Base-by-base conservation (phyloP, 2,888 invertebrate genomes). In the Clitarchus hookeri region DNA sequence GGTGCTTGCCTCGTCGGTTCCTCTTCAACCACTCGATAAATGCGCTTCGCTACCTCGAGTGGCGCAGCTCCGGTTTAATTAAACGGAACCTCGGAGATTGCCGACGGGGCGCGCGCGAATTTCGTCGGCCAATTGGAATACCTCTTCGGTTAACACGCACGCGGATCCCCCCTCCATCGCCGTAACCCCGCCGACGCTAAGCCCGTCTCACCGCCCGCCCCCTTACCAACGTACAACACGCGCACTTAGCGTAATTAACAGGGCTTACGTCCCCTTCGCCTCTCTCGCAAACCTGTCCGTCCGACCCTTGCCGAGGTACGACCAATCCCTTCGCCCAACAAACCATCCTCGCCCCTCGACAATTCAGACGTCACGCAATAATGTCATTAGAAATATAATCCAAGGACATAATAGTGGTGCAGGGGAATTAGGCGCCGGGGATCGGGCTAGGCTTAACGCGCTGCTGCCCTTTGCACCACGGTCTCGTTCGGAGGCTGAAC, bases 211-310 rank as follows among this genome's bases (percentile, higher is more conserved):
- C 65, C 65, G 0, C n/a, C 65, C n/a, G 53, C n/a, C 65, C 65
- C 65, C 65, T n/a, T 8, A 1, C 65, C 65, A 65, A 65, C 65
- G 16, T 48, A 48, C 48, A 65, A 6, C 65, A n/a, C n/a, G 65
- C 23, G 65, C 65, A 65, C 65, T 65, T 65, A 65, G 65, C 65
- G 65, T 65, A 65, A 65, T 65, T 65, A 65, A 65, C 65, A 65
- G 23, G 65, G 65, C 65, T 65, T 65, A n/a, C 65, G 65, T n/a
- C 65, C n/a, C 65, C n/a, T n/a, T 19, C 1, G 8, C 65, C n/a
- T 19, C n/a, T 2, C 19, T 23, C 65, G 8, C 65, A 11, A n/a
- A 19, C 65, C 65, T 16, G 65, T 19, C 19, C 11, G 8, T 8
- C 53, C 53, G 8, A 65, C 65, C 65, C 65, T 6, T 8, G 12